phyloP scores from a whole-genome alignment of 2,888 invertebrate species.

The Iselma pallidipennis region DNA sequence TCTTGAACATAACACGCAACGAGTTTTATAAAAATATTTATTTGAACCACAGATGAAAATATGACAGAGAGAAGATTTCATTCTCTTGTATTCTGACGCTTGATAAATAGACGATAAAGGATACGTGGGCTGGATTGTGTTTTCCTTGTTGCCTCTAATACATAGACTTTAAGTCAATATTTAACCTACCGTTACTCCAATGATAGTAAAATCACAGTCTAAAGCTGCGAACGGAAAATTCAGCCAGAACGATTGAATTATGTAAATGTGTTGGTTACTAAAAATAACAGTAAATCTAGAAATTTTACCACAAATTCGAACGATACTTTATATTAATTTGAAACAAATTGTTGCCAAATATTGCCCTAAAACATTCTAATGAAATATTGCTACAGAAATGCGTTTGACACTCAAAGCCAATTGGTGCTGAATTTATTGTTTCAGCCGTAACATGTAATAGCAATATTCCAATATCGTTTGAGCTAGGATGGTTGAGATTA shows the following conservation, averaged over 20 bases:
- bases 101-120: too few relatives aligned
- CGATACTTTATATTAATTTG: background rate
- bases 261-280: too few relatives aligned
- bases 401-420: constrained; percentile 6
- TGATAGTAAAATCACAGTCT: background rate
- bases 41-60: too few relatives aligned
- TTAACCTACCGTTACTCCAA: background rate
- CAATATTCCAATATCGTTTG: background rate
- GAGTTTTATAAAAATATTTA: too few relatives aligned
- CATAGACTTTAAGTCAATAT: background rate
- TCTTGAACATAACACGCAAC: too few relatives aligned
- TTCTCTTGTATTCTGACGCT: too few relatives aligned
- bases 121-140: too few relatives aligned
- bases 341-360: background rate
- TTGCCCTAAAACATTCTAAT: background rate
- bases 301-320: background rate
- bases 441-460: background rate
- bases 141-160: too few relatives aligned
- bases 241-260: too few relatives aligned
- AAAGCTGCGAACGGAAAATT: too few relatives aligned
- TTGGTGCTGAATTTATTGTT: background rate
- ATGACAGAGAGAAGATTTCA: too few relatives aligned
- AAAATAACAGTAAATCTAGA: too few relatives aligned
- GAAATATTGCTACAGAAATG: background rate
- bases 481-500: background rate